Evolutionary conservation across 2,888 invertebrate species (phyloP).

Genomic region (Heteropelma amictum): DNA sequence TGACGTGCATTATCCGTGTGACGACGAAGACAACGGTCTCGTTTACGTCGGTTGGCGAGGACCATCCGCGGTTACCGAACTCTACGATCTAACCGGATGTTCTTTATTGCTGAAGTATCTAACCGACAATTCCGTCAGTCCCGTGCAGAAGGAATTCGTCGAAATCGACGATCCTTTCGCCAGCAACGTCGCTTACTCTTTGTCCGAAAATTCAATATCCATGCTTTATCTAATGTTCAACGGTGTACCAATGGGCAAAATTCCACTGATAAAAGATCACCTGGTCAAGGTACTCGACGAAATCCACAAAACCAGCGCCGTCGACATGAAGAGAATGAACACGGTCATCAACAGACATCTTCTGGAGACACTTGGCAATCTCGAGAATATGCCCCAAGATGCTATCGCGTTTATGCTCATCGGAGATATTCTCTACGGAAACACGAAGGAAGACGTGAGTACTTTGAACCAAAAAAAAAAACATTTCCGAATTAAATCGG

Average conservation of each 20-base stretch:
- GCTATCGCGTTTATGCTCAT: constrained; percentile 88
- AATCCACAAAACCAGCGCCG: constrained; percentile 77
- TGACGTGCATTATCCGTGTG: constrained; percentile 86
- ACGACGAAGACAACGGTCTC: constrained; percentile 90
- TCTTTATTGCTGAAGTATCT: constrained; percentile 88
- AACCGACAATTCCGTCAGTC: constrained; percentile 92
- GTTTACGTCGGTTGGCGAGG: constrained; percentile 90
- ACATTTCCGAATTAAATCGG: not conserved
- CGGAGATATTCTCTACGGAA: constrained; percentile 91
- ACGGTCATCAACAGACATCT: constrained; percentile 86
- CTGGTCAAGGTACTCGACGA: constrained; percentile 79
- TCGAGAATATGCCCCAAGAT: constrained; percentile 89
- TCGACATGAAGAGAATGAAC: constrained; percentile 88
- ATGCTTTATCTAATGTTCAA: constrained; percentile 85
- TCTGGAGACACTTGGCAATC: constrained; percentile 83
- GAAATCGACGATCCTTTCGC: constrained; percentile 90
- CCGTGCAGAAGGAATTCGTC: constrained; percentile 89
- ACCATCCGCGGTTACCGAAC: constrained; percentile 82
- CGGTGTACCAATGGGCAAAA: constrained; percentile 86
- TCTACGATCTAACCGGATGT: constrained; percentile 82
- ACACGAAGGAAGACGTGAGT: constrained; percentile 85
- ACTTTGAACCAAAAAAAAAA: not conserved
- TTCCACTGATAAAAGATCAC: constrained; percentile 82
- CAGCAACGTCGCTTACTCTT: constrained; percentile 84
- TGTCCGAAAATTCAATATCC: constrained; percentile 86